These are phyloP conservation scores for Potamilus streckersoni DNA, from an alignment of 1,140 invertebrate genomes.

Conservation along the genomic window DNA sequence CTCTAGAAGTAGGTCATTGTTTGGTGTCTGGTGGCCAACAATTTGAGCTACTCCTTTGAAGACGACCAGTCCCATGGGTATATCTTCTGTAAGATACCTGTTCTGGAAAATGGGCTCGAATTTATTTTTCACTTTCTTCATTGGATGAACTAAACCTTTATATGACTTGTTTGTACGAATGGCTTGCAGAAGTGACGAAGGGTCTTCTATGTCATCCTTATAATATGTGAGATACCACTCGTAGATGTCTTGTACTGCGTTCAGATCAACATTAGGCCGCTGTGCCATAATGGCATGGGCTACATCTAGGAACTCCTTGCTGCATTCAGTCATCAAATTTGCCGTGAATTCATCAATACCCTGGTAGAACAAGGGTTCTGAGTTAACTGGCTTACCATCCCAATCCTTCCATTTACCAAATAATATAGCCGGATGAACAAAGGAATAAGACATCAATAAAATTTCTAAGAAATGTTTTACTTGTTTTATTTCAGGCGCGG, in stretches of 20 bases:
- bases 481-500: slow-evolving; percentile 32
- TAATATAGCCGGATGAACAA: slow-evolving; percentile 50
- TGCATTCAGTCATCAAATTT: slow-evolving; percentile 36
- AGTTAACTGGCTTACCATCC: slow-evolving; percentile 49
- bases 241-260: slow-evolving; percentile 45
- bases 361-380: slow-evolving; percentile 53
- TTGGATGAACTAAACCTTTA: slow-evolving; percentile 47
- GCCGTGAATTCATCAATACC: slow-evolving; percentile 42
- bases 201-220: slow-evolving; percentile 42
- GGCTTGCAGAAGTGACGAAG: slow-evolving; percentile 30
- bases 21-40: slow-evolving; percentile 38
- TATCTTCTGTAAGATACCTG: slow-evolving; percentile 46
- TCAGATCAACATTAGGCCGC: slow-evolving; percentile 36
- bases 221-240: slow-evolving; percentile 46
- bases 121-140: slow-evolving; percentile 39
- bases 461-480: slow-evolving; percentile 46
- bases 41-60: slow-evolving; percentile 50
- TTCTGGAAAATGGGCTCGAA: slow-evolving; percentile 50
- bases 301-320: slow-evolving; percentile 46
- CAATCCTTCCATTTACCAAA: slow-evolving; percentile 55
- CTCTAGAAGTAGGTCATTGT: slow-evolving; percentile 43
- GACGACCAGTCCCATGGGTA: slow-evolving; percentile 53
- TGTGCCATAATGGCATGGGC: slow-evolving; percentile 37
- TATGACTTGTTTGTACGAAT: slow-evolving; percentile 51
- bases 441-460: slow-evolving; percentile 43